Base-by-base conservation (phyloP, 2,888 invertebrate species). In the Oxyscelio sp. region DNA sequence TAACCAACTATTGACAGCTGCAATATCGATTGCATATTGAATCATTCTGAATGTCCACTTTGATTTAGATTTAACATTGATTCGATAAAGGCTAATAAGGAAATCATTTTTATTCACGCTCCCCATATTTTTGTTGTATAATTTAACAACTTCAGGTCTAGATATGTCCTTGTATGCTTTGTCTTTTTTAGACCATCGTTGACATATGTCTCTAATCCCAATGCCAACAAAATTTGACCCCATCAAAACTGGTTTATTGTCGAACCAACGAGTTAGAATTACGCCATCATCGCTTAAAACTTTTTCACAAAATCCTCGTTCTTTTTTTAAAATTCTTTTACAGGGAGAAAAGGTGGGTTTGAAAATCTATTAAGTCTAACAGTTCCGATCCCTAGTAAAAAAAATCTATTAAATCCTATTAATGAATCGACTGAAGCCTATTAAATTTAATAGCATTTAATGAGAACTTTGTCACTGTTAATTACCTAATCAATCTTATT, bases 41-140 rank as follows among this genome's bases (percentile, higher is more conserved):
- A 68, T 68, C 68, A 68, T 68, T 4, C 21, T 17, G n/a, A 68
- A 24, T 0, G 68, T 68, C 68, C 68, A 54, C 22, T 54, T 68
- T n/a, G n/a, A n/a, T 54, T 54, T 54, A 11, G 22, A 68, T 38
- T 40, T 52, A 15, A 68, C 13, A 27, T 52, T 19, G 17, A 15
- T 43, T 43, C 43, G 2, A 43, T 43, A 43, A 15, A 43, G 15
- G 15, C 15, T 15, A 8, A 43, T 43, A 4, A 15, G 15, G 4
- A 8, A 43, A 43, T 43, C 43, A 17, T 1, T 11, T 19, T 48
- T 19, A 19, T 48, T 21, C 19, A 48, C 48, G 21, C 48, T 21
- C 2, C 48, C 48, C 48, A 48, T 48, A 1, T 8, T 19, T 17
- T 48, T 8, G 11, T 48, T 48, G 11, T 48, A 48, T 48, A 19